Base-by-base conservation (phyloP, 2,113 vertebrate species). In the Pomatostomus ruficeps region DNA sequence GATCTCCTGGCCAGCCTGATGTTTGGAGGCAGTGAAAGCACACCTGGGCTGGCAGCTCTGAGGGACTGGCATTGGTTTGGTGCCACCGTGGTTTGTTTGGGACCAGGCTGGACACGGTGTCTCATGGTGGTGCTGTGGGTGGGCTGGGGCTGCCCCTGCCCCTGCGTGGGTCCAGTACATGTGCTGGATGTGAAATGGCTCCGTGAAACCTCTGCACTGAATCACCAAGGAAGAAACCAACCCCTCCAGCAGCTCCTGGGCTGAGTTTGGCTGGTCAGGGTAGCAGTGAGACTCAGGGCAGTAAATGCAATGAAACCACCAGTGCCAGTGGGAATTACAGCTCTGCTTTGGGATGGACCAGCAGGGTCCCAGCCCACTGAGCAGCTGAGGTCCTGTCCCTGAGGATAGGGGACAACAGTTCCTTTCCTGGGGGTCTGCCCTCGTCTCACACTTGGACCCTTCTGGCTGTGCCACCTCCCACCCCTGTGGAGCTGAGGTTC, bases 101-200 rank as follows among this genome's bases (percentile, higher is more conserved):
- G 62, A 35, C 35, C 15, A 3, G 0, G 4, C 31, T 65, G 58
- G 74, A 36, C 3, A 3, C 0, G 4, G n/a, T 0, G 0, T 68
- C n/a, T 75, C 7, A 0, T 2, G 31, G 40, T 11, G 8, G 20
- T 42, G 67, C 73, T 29, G 18, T 7, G 16, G 19, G 29, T 58
- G 35, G 22, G 46, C 38, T 74, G 49, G 70, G 20, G n/a, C 72
- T 80, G 68, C 12, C 29, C 55, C 72, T 80, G 68, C 12, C 29
- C 55, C 59, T 21, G 9, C 28, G 1, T 0, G 4, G 28, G 33
- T n/a, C 48, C 8, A 2, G 16, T 74, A 70, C 17, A 45, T 22
- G 36, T 49, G 45, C 63, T 51, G 38, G 57, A 24, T 1, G 0
- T 61, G 8, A 65, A 76, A 35, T 48, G 28, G 23, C 35, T 83